A percentile compares a stretch with the other conserved stretches of the same genome.
Conservation (phyloP, 1,140 invertebrate species). For the Philaenus spumarius region DNA sequence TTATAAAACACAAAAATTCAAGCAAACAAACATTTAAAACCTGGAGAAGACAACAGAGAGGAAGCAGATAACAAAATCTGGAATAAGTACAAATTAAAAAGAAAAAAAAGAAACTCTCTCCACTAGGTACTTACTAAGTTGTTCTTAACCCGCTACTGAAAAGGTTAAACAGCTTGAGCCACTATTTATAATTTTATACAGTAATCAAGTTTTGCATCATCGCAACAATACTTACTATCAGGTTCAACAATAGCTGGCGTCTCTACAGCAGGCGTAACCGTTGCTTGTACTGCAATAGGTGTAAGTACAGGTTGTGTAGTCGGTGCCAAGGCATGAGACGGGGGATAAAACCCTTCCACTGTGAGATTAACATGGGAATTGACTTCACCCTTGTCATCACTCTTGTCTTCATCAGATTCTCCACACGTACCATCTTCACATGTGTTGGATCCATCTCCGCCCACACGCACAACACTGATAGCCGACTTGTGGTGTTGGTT, state of each 20-base stretch:
- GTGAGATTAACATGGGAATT: conserved; percentile 23
- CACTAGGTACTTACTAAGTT: too few species aligned
- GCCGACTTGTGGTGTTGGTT: conserved; percentile 22
- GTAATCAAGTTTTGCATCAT: background rate
- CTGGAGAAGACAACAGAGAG: too few species aligned
- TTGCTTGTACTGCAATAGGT: background rate
- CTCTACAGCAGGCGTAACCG: background rate
- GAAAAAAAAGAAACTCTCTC: too few species aligned
- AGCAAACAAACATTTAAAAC: too few species aligned
- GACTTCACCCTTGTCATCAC: background rate
- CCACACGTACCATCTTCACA: background rate
- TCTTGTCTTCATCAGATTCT: background rate
- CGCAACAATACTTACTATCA: background rate
- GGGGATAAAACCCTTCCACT: conserved; percentile 26
- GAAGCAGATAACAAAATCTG: too few species aligned
- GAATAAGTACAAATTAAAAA: too few species aligned
- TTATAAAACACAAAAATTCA: too few species aligned
- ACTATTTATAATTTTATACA: background rate
- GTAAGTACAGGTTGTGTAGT: background rate
- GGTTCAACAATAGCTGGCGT: background rate
- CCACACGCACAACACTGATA: conserved; percentile 24
- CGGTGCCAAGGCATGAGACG: background rate
- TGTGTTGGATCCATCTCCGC: conserved; percentile 1
- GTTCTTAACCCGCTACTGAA: too few species aligned
- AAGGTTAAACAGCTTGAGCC: too few species aligned